Base-by-base conservation (phyloP, 2,797 vertebrate species). In the Tokudaia muenninki region DNA sequence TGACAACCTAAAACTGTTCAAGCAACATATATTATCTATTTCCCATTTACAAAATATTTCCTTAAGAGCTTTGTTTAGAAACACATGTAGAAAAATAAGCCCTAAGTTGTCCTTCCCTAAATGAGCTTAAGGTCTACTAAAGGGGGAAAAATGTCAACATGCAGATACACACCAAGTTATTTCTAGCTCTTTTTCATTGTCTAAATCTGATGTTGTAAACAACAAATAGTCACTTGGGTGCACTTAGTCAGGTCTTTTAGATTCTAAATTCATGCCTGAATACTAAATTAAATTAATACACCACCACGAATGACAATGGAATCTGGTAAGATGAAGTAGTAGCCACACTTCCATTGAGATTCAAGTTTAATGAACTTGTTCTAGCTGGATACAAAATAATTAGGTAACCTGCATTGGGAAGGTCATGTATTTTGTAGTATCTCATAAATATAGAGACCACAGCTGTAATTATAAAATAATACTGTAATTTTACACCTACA, bases 391-490 rank as follows among this genome's bases (percentile, higher is more conserved):
- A 96, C 72, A 94, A 93, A 97, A 97, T 97, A 98, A 97, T 94
- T 97, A 96, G 91, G 75, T 94, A 96, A 94, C 94, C 89, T 95
- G 77, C 50, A 59, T 29, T 78, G 87, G 61, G 87, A 96, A 97
- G 96, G 96, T 97, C 96, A 95, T n/a, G 34, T 82, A 90, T 97
- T 94, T 92, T 90, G 72, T 82, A 93, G 70, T 92, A 83, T 81
- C 63, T 94, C 72, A 95, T 97, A 94, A 91, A 94, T 79, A 77
- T 13, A 91, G 96, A 94, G 70, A 26, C 26, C 81, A 93, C 80
- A 77, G 81, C 59, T 90, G 75, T 97, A 95, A 97, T 97, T 97
- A 95, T 94, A 95, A 97, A 92, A 92, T 94, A 97, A 94, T 95
- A 67, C 89, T 70, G 41, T 93, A 92, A 92, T 97, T 97, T 98